Percentiles rank a stretch among this genome's conserved stretches.
phyloP scores from a whole-genome alignment of 2,113 vertebrate species.

The Girardinichthys multiradiatus region DNA sequence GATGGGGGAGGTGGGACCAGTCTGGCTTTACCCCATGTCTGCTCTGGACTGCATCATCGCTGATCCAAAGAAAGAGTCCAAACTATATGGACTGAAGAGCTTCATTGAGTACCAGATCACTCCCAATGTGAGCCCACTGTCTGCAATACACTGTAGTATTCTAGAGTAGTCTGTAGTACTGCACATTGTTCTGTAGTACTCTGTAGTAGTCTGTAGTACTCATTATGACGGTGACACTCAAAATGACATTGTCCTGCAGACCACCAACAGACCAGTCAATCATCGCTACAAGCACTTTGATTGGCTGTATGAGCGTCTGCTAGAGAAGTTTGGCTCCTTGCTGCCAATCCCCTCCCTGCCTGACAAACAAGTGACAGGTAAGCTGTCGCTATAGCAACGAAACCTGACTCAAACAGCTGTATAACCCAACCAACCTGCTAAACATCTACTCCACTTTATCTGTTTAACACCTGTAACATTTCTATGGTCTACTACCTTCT shows the following conservation, averaged over 20 bases:
- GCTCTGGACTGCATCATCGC: conserved; percentile 92
- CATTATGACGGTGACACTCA: too few relatives aligned
- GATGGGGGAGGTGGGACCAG: conserved; percentile 85
- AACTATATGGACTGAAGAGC: conserved; percentile 95
- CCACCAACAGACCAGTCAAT: conserved; percentile 91
- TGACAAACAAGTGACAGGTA: conserved; percentile 96
- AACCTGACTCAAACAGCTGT: too few relatives aligned
- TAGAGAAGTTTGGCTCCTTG: conserved; percentile 91
- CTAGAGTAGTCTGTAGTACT: neutral
- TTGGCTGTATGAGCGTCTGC: conserved; percentile 92
- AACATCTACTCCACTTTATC: neutral
- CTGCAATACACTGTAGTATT: neutral
- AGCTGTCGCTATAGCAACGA: neutral
- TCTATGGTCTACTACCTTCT: neutral
- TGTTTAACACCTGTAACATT: neutral
- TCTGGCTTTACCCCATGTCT: conserved; percentile 90
- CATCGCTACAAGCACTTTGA: conserved; percentile 98
- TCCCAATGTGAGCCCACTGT: conserved; percentile 83
- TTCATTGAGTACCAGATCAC: conserved; percentile 95
- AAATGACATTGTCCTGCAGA: conserved; percentile 74
- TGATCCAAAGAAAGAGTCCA: conserved; percentile 92
- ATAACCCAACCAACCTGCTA: too few relatives aligned
- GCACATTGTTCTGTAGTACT: neutral
- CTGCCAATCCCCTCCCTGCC: conserved; percentile 92
- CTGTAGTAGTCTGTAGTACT: neutral